Evolutionary conservation across 2,113 vertebrate species (phyloP).

Genomic region (Corythornis cristatus): DNA sequence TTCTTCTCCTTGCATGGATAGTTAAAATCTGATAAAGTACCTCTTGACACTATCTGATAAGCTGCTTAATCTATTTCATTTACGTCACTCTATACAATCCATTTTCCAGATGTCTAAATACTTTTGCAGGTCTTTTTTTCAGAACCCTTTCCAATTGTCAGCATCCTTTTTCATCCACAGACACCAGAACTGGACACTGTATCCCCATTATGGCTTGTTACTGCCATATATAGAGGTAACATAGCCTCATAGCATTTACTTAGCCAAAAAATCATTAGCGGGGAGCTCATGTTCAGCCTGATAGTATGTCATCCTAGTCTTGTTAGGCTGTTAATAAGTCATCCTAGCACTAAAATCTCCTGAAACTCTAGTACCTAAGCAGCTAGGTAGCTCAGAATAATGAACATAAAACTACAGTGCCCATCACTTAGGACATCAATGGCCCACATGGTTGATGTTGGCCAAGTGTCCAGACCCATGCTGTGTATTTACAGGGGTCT

Average conservation of each 20-base stretch:
- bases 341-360: not conserved
- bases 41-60: not conserved
- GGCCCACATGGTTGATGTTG: fast-evolving
- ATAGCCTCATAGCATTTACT: not conserved
- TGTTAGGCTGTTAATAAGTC: not conserved
- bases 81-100: not conserved
- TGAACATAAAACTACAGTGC: not conserved
- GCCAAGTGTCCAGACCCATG: fast-evolving
- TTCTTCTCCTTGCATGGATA: not conserved
- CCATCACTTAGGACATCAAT: not conserved
- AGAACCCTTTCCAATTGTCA: not conserved
- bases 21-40: not conserved
- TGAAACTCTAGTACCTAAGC: not conserved
- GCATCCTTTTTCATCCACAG: not conserved
- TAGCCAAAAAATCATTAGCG: not conserved
- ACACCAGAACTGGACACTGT: not conserved
- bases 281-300: not conserved
- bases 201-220: not conserved
- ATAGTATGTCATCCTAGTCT: not conserved
- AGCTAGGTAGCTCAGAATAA: not conserved
- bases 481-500: not conserved
- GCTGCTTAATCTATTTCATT: not conserved
- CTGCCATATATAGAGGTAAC: conserved; percentile 6
- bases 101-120: conserved; percentile 4
- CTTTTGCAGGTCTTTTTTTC: not conserved